A percentile compares a stretch with the other conserved stretches of the same genome.
Conservation (phyloP, 1,140 invertebrate species). For the Heliconius hermathena region DNA sequence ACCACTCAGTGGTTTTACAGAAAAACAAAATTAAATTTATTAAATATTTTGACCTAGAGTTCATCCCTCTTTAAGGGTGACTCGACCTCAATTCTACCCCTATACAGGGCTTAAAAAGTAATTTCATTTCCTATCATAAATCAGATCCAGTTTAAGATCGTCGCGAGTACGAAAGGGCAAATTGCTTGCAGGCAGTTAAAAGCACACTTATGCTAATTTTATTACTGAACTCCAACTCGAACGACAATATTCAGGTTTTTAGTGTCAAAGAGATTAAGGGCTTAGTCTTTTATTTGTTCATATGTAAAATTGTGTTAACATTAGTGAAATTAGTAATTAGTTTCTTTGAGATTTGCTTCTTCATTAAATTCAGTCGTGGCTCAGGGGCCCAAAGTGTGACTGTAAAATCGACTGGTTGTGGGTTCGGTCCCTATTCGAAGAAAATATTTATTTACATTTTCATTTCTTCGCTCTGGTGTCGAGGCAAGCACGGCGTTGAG, state of each 20-base stretch:
- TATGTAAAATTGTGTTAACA: background rate
- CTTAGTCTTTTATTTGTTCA: background rate
- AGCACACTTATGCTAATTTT: constrained; percentile 48
- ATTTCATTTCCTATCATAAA: constrained; percentile 49
- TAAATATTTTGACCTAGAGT: background rate
- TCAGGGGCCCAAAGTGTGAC: too few relatives aligned
- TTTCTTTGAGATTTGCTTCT: too few relatives aligned
- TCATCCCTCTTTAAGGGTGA: constrained; percentile 17
- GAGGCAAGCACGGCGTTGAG: too few relatives aligned
- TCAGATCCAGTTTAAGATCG: constrained; percentile 47
- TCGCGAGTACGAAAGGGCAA: constrained; percentile 42
- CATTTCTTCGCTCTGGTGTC: too few relatives aligned
- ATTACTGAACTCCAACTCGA: constrained; percentile 34
- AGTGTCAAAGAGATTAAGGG: constrained; percentile 1
- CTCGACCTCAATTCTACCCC: constrained; percentile 47
- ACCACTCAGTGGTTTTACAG: too few relatives aligned
- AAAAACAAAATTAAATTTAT: too few relatives aligned
- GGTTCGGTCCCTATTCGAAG: too few relatives aligned
- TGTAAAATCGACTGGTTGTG: too few relatives aligned
- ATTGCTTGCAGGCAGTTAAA: constrained; percentile 45
- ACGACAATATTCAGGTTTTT: constrained; percentile 22
- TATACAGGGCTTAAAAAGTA: constrained; percentile 39
- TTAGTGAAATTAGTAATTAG: background rate
- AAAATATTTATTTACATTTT: too few relatives aligned
- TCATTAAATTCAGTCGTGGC: too few relatives aligned